These are phyloP conservation scores for Apocheima hispidaria DNA, from an alignment of 2,888 invertebrate genomes.

Conservation along the genomic window DNA sequence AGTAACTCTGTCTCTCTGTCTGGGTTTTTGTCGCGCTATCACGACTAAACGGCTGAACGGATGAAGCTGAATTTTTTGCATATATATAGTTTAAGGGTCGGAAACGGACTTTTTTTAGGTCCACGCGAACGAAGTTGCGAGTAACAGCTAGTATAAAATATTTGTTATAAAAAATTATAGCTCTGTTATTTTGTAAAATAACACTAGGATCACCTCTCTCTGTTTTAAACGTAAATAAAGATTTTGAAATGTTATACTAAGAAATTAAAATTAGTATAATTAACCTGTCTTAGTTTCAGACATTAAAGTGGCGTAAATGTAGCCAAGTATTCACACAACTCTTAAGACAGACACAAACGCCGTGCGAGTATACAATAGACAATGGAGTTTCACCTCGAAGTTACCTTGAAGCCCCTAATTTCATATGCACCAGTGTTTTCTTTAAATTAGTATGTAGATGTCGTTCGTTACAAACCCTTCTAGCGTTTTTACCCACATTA, in stretches of 20 bases:
- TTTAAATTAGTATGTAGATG: conserved; percentile 46
- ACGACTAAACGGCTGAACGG: no score
- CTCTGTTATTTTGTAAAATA: no score
- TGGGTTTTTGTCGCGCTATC: no score
- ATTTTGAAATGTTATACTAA: neutral
- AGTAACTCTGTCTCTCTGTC: no score
- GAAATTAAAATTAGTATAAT: conserved; percentile 12
- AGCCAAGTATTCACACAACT: conserved; percentile 4
- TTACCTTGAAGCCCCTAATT: conserved; percentile 45
- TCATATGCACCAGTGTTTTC: conserved; percentile 50
- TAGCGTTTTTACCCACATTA: conserved; percentile 38
- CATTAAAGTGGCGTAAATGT: conserved; percentile 9
- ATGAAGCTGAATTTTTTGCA: no score
- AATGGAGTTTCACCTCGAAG: conserved; percentile 36
- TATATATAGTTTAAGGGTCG: no score
- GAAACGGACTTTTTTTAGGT: no score
- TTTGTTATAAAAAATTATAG: no score
- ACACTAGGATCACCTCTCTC: neutral
- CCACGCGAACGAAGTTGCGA: no score
- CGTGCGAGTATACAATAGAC: conserved; percentile 30
- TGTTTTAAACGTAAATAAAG: neutral
- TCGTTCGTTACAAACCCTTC: conserved; percentile 35
- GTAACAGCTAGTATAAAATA: no score
- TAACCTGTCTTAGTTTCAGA: neutral
- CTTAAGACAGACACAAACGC: conserved; percentile 9